Base-by-base conservation (phyloP, 2,797 vertebrate species). In the Propithecus perrieri region DNA sequence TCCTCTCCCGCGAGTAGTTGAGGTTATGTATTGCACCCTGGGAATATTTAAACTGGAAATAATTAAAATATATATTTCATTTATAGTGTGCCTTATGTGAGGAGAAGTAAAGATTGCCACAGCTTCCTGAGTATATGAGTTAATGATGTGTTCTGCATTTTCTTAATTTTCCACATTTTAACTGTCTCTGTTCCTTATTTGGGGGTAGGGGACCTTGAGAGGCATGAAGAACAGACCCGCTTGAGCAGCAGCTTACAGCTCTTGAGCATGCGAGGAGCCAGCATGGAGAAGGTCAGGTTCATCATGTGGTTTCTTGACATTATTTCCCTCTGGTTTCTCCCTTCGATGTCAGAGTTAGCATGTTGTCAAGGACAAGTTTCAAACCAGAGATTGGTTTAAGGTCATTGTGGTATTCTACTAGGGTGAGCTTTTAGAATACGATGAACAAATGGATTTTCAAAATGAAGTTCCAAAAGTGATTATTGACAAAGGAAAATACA, bases 131-230 rank as follows among this genome's bases (percentile, higher is more conserved):
- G 97, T 95, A 0, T 46, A 97, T 98, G 97, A 97, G 98, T 98
- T 98, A 97, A 98, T 97, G 98, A 98, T 98, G 98, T 97, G 97
- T 98, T 98, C 98, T 98, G 98, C 98, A 98, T 99, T 98, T 98
- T 98, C 98, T 98, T 96, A 81, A 97, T 98, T 98, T 99, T 98
- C 98, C 98, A 98, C 98, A 69, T 98, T 98, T 98, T 98, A 98
- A 98, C 95, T 80, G 96, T 96, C 97, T 98, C 98, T 98, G 98
- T 98, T 98, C 97, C 93, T 97, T 63, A 95, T 98, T 98, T 98
- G 88, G 85, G 28, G 46, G 89, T 89, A 76, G 76, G 96, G 84
- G 85, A 2, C 4, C 38, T 93, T 74, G 30, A 89, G 97, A 97
- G 95, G 97, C 97, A 85, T 41, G 7, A 90, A 92, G 95, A 83